These are phyloP conservation scores for Phocoena phocoena DNA, from an alignment of 2,113 vertebrate species.

Conservation along the genomic window DNA sequence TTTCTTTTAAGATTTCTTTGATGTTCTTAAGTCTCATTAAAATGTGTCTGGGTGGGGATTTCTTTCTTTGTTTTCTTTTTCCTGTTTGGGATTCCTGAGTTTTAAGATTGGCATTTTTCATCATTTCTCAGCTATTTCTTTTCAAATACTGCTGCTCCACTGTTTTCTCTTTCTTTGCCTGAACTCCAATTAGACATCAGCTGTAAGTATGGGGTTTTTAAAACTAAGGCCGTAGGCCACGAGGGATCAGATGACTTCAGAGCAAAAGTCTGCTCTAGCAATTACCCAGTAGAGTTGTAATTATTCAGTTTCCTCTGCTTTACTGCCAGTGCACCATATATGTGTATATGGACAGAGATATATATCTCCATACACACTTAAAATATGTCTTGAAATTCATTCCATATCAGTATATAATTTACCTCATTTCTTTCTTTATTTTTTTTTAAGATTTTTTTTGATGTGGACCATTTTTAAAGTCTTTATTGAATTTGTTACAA, in stretches of 20 bases:
- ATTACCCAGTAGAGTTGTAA: background rate
- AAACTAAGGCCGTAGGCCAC: background rate
- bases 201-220: background rate
- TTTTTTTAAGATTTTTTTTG: too few species aligned
- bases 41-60: background rate
- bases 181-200: background rate
- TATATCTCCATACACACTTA: background rate
- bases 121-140: background rate
- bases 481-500: too few species aligned
- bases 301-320: background rate
- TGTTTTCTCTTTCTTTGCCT: background rate
- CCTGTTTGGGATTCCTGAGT: background rate
- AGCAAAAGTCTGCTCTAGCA: background rate
- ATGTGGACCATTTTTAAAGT: too few species aligned
- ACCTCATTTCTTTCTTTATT: background rate
- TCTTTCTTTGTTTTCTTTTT: background rate
- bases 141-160: background rate
- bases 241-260: background rate
- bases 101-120: background rate
- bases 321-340: background rate
- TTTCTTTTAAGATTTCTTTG: slow-evolving; percentile 26
- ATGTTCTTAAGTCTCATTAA: slow-evolving; percentile 19
- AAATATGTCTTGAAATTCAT: background rate
- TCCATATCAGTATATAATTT: background rate
- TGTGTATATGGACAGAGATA: background rate